A percentile compares a stretch with the other conserved stretches of the same genome.
These are phyloP conservation scores for Drusus annulatus DNA, from an alignment of 1,140 invertebrate species.

Conservation along the genomic window DNA sequence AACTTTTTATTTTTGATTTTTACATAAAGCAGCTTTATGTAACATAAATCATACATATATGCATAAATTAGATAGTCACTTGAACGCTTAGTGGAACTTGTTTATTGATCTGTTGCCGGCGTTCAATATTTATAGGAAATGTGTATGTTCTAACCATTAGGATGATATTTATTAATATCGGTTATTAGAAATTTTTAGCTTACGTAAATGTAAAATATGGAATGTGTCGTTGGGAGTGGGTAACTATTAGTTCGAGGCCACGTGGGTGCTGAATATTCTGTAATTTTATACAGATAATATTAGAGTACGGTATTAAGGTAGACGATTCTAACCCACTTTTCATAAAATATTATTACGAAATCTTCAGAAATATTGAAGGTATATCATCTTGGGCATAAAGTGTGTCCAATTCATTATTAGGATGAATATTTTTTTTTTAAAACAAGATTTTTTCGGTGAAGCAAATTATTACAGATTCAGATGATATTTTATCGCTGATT, in stretches of 20 bases:
- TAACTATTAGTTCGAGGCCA: background rate
- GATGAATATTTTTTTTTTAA: too few relatives aligned
- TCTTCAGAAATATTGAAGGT: too few relatives aligned
- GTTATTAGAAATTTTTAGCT: constrained; percentile 19
- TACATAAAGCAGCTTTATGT: background rate
- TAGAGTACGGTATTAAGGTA: too few relatives aligned
- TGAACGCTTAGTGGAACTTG: constrained; percentile 12
- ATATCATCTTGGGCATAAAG: too few relatives aligned
- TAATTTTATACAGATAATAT: background rate
- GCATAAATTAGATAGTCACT: constrained; percentile 23
- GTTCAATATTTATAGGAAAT: constrained; percentile 18
- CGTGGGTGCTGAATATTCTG: constrained; percentile 24
- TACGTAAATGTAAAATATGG: constrained; percentile 15
- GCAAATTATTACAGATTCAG: too few relatives aligned
- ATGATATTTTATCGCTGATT: too few relatives aligned
- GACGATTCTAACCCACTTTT: too few relatives aligned
- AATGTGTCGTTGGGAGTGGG: background rate
- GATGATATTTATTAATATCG: constrained; percentile 4
- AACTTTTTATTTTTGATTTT: constrained; percentile 1
- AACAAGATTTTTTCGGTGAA: too few relatives aligned
- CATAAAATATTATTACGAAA: too few relatives aligned
- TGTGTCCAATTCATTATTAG: too few relatives aligned
- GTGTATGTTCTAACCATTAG: constrained; percentile 2
- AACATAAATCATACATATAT: constrained; percentile 40
- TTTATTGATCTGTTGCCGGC: background rate